Percentiles rank a stretch among this genome's conserved stretches.
phyloP scores from a whole-genome alignment of 2,797 vertebrate genomes.

The Megalops cyprinoides region DNA sequence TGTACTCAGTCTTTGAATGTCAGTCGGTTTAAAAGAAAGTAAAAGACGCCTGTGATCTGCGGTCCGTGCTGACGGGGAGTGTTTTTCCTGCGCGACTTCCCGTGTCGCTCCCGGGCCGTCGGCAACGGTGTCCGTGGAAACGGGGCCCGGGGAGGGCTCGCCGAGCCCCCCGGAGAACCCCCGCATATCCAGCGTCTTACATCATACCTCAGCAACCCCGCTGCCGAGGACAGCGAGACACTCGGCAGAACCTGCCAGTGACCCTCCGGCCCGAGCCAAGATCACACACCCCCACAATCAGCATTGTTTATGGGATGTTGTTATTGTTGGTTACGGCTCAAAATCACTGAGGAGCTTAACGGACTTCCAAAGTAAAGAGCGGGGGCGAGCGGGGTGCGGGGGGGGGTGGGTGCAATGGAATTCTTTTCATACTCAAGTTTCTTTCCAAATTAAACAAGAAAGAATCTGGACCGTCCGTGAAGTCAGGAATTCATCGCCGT shows the following conservation, averaged over 20 bases:
- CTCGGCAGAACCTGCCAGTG: constrained; percentile 68
- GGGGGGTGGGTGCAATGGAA: constrained; percentile 74
- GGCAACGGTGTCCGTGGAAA: not conserved
- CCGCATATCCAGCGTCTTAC: constrained; percentile 82
- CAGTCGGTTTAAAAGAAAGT: not conserved
- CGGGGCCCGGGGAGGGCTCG: constrained; percentile 40
- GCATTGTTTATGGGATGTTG: constrained; percentile 95
- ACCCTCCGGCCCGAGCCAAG: constrained; percentile 80
- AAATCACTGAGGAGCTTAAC: constrained; percentile 77
- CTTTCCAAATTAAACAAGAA: constrained; percentile 79
- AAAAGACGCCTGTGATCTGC: not conserved
- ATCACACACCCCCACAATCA: constrained; percentile 84
- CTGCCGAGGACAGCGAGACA: constrained; percentile 76
- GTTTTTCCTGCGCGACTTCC: not conserved
- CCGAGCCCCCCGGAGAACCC: constrained; percentile 63
- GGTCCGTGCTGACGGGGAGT: not conserved
- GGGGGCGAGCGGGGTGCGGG: constrained; percentile 47
- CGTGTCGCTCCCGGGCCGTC: not conserved
- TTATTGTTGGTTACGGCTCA: constrained; percentile 95
- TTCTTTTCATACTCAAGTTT: constrained; percentile 78
- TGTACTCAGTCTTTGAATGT: constrained; percentile 4
- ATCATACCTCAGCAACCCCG: constrained; percentile 82
- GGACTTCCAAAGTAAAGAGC: constrained; percentile 79
- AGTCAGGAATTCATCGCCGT: constrained; percentile 48
- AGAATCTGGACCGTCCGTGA: constrained; percentile 61